Evolutionary conservation across 2,113 vertebrate species (phyloP), one percentile per base, ranked within the genome.

Genomic region (Prinia subflava): DNA sequence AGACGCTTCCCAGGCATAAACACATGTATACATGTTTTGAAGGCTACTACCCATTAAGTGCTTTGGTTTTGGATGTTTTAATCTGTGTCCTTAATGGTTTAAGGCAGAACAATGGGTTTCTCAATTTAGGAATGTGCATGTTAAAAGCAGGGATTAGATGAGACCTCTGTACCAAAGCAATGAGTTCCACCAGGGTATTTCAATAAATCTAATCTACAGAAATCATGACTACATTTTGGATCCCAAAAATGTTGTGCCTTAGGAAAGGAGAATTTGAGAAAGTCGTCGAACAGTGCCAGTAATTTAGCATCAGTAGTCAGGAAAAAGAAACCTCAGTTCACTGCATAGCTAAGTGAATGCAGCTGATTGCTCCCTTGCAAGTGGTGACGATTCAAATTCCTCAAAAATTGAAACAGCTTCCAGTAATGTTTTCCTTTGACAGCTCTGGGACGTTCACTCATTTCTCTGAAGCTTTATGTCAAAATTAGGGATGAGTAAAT

Each of bases 91-190:
- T 86, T 41, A 6, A 59, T 78, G 47, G 35, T 71, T 78, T 64
- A 41, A 90, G 52, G 44, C 85, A 86, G 60, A 94, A 90, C 85
- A 95, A 94, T 53, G 64, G 39, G 20, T 77, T 85, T 87, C 79
- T 85, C 67, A 88, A n/a, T 56, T 52, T 52, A 85, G 76, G 64
- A 90, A 63, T 44, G 35, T 47, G 56, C 23, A 1, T 67, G 56
- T 57, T 74, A 46, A 85, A 92, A 81, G 17, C 68, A 56, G 24
- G 42, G 52, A 50, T 74, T n/a, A n/a, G 60, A 59, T 67, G 74
- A 94, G 55, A 93, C 27, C 10, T 81, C 71, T n/a, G 13, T 24
- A 80, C 59, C 59, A 68, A 65, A 57, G 68, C 47, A 80, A 33
- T 14, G 75, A 60, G 44, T 59, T 90, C 49, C 71, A 68, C 33